Base-by-base conservation (phyloP, 2,113 vertebrate species). In the Actenoides lindsayi region DNA sequence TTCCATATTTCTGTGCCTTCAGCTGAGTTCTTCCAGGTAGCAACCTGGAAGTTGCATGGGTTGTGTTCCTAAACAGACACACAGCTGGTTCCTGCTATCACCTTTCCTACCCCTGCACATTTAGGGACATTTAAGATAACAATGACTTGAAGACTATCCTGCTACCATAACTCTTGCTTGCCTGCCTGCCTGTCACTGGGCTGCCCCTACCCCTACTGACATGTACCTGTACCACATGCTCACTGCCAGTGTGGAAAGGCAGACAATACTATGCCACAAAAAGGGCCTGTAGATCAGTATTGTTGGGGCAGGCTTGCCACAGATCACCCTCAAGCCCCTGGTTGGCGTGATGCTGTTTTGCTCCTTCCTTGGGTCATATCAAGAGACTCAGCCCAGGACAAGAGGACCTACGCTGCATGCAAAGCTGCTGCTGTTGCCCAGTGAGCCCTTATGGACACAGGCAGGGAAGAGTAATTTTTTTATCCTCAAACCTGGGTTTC, bases 221-320 rank as follows among this genome's bases (percentile, higher is more conserved):
- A 21, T 10, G 20, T 25, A 12, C 39, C 24, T 16, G n/a, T 0
- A 0, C 16, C 21, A 37, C 31, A 10, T 0, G 0, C 30, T 64
- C 39, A 5, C 10, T 79, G 53, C 30, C 25, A 15, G 16, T 1
- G 25, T 27, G 62, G 31, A 64, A 81, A 63, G 44, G 18, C 16
- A n/a, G 35, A 33, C 13, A 56, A 27, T 6, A 7, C 13, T 25
- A 33, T 15, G 16, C 14, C 44, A 76, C 7, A 31, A 6, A 69
- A 80, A 80, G 14, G 21, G 10, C 10, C 28, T 62, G 33, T 23
- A n/a, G 24, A 17, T 68, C 28, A 53, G 13, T 8, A 11, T 16
- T 30, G 15, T 20, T 83, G 57, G 25, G 48, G 68, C 44, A 83
- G 39, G 27, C 48, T 76, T 33, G 23, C 2, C 6, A 46, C 33